Evolutionary conservation across 2,888 invertebrate genomes (phyloP), one percentile per base, ranked within the genome.

Genomic region (Pristionchus exspectatus): DNA sequence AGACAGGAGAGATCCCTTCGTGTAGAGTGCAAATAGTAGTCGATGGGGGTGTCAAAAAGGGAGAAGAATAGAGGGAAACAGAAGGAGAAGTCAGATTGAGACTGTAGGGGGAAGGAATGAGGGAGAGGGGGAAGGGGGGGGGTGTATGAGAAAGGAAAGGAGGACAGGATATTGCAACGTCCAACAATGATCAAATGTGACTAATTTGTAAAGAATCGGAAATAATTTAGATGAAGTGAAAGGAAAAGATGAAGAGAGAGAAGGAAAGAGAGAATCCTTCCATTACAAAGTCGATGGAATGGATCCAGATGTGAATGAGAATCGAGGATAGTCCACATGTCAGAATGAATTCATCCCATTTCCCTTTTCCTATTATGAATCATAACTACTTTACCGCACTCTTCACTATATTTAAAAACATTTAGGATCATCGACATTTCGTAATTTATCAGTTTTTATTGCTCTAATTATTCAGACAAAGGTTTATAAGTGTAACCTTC

Each of bases 31-130:
- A 86, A 66, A 86, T 33, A 66, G 86, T 66, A 86, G 74, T 74
- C 74, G 38, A 74, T 12, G 44, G 63, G 66, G 66, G 86, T 86
- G 83, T 83, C 83, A 83, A 83, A 83, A 86, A 86, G 86, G 86
- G 86, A 63, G 66, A 54, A 66, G 54, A 38, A 86, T 38, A 30
- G 69, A 24, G 66, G 87, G 74, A 87, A 72, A 50, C 50, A 50
- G 72, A 63, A 66, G 27, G 44, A 38, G 66, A 63, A 85, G 63
- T 85, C n/a, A 27, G 33, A 83, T n/a, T 54, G 83, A 44, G 54
- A 83, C 44, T 83, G 83, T 83, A 54, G 50, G 21, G 84, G 27
- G 2, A 84, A 59, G 84, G 54, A 54, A 30, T 10, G 84, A n/a
- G 33, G 18, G 54, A 33, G 30, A n/a, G n/a, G 54, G 83, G 44